A percentile compares a stretch with the other conserved stretches of the same genome.
Conservation (phyloP, 2,113 vertebrate species). For the Phyllostomus discolor region DNA sequence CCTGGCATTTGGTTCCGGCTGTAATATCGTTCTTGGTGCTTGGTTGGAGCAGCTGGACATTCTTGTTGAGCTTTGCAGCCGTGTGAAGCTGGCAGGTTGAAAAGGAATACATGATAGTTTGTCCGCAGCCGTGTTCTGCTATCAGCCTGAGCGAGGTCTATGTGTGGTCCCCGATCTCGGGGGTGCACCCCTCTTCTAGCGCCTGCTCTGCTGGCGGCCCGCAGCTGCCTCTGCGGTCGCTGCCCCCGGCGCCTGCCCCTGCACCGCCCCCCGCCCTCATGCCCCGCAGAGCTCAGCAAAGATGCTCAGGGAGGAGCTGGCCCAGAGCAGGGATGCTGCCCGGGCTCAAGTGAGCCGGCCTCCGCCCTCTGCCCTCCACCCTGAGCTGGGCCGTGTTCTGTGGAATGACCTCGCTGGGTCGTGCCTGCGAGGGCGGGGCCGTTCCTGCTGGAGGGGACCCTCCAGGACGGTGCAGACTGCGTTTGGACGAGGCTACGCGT, state of each 20-base stretch:
- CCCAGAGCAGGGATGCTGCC: slow-evolving; percentile 32
- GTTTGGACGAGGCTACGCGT: background rate
- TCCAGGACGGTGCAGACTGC: slow-evolving; percentile 45
- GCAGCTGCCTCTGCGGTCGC: slow-evolving; percentile 31
- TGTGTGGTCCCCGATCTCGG: slow-evolving; percentile 25
- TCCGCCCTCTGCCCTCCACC: background rate
- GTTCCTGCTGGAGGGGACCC: slow-evolving; percentile 53
- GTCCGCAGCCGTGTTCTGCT: background rate
- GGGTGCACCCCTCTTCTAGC: background rate
- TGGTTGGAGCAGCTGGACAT: background rate
- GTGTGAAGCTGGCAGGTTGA: slow-evolving; percentile 48
- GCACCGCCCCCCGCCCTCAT: background rate
- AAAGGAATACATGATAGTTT: slow-evolving; percentile 18
- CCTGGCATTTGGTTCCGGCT: slow-evolving; percentile 39
- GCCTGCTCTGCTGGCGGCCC: slow-evolving; percentile 42
- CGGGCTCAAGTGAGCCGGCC: slow-evolving; percentile 35
- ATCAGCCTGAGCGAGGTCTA: background rate
- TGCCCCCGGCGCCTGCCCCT: background rate
- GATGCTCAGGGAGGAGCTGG: background rate
- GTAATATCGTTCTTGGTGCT: background rate
- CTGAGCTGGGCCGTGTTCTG: slow-evolving; percentile 26
- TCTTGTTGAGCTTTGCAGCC: background rate
- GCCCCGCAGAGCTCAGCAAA: background rate
- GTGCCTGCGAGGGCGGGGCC: slow-evolving; percentile 43
- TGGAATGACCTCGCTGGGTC: background rate